These are phyloP conservation scores for Mactra quadrangularis DNA, from an alignment of 1,140 invertebrate species.

Conservation along the genomic window DNA sequence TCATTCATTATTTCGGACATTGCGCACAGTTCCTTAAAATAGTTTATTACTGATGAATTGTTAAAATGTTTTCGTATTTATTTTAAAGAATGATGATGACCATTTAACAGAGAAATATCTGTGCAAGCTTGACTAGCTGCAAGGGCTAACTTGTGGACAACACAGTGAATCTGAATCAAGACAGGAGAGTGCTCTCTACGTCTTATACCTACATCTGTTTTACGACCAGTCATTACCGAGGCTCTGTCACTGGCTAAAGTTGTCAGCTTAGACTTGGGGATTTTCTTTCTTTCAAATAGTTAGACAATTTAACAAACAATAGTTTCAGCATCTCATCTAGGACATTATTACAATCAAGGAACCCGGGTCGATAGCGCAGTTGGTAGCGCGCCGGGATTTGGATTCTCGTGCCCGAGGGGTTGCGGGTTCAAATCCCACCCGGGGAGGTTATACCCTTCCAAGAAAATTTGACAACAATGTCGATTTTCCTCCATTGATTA, in stretches of 20 bases:
- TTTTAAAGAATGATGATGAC: conserved; percentile 23
- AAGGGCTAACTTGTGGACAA: conserved; percentile 30
- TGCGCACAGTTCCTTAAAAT: background rate
- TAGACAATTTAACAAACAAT: conserved; percentile 20
- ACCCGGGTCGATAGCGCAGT: no score
- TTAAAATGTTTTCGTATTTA: conserved; percentile 16
- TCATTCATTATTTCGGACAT: conserved; percentile 4
- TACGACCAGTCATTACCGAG: conserved; percentile 11
- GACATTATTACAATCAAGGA: no score
- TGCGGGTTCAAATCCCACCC: no score
- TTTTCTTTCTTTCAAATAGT: background rate
- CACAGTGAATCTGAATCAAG: conserved; percentile 48
- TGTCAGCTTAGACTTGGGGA: conserved; percentile 16
- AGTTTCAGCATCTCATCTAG: conserved; percentile 47
- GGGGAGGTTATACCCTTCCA: no score
- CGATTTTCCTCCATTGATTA: no score
- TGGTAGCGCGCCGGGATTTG: no score
- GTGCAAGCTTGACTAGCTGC: conserved; percentile 21
- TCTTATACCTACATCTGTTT: conserved; percentile 27
- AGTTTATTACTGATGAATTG: conserved; percentile 46
- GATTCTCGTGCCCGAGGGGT: no score
- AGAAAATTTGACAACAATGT: no score
- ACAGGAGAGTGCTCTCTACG: conserved; percentile 2
- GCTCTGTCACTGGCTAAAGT: conserved; percentile 31
- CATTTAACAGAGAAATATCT: conserved; percentile 18